phyloP scores from a whole-genome alignment of 2,797 vertebrate genomes.

The Labroides dimidiatus region DNA sequence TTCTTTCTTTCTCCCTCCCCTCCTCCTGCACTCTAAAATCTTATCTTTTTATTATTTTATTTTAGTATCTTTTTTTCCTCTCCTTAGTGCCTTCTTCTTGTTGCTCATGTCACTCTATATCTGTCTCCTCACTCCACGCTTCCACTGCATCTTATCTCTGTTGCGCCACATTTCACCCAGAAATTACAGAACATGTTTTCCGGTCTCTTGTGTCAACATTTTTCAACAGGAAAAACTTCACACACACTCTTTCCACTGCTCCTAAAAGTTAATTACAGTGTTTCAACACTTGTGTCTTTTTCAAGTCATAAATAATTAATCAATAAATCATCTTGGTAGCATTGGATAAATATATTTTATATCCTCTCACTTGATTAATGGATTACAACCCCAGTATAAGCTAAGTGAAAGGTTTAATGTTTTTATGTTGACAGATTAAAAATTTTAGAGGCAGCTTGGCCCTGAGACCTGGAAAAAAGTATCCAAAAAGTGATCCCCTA shows the following conservation, averaged over 20 bases:
- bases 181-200: conserved; percentile 9
- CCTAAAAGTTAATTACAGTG: conserved; percentile 2
- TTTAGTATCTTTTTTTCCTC: conserved; percentile 10
- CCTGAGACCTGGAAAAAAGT: not conserved
- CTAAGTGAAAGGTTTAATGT: not conserved
- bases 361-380: not conserved
- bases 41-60: conserved; percentile 15
- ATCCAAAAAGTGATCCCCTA: no score
- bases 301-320: not conserved
- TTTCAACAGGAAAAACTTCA: conserved; percentile 13
- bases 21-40: not conserved
- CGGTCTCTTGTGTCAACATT: conserved; percentile 16
- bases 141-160: conserved; percentile 56
- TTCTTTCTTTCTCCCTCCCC: conserved; percentile 13
- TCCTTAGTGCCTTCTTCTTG: conserved; percentile 2
- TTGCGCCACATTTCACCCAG: conserved; percentile 46
- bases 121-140: conserved; percentile 34
- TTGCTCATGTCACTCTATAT: conserved; percentile 32
- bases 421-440: not conserved
- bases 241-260: conserved; percentile 8
- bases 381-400: not conserved
- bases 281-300: not conserved
- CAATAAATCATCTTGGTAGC: not conserved
- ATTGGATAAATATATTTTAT: conserved; percentile 7
- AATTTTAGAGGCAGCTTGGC: not conserved